Conservation (phyloP, 2,113 vertebrate species). For the Microtus richardsoni region DNA sequence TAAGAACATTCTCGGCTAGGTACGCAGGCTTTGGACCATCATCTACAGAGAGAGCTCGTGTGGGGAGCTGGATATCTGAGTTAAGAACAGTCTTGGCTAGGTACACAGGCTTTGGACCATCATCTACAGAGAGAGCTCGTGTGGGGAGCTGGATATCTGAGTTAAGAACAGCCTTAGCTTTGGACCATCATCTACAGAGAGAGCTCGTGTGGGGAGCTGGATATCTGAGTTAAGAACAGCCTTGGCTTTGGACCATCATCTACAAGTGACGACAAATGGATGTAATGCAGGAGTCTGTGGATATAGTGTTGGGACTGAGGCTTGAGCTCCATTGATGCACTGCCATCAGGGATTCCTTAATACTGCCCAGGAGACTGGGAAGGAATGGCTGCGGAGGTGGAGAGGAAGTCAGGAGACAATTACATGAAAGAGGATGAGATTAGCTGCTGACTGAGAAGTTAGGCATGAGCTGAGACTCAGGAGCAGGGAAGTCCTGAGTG, state of each 20-base stretch:
- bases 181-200: neutral
- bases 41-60: neutral
- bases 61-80: neutral
- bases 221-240: neutral
- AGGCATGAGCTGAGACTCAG: neutral
- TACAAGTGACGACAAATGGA: neutral
- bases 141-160: neutral
- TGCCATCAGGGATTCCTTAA: neutral
- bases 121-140: neutral
- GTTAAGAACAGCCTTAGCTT: neutral
- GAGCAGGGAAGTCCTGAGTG: neutral
- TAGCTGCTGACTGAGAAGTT: neutral
- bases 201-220: neutral
- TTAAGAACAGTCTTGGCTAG: neutral
- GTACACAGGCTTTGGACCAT: neutral
- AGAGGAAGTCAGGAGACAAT: neutral
- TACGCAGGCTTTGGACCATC: neutral
- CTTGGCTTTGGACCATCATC: neutral
- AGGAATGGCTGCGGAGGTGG: neutral
- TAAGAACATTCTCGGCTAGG: neutral
- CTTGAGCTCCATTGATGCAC: too few relatives aligned
- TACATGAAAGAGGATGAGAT: neutral
- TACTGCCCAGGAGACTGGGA: neutral
- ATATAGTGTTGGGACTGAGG: neutral
- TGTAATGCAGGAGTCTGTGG: neutral